Evolutionary conservation across 2,113 vertebrate genomes (phyloP).

Genomic region (Capreolus pygargus): DNA sequence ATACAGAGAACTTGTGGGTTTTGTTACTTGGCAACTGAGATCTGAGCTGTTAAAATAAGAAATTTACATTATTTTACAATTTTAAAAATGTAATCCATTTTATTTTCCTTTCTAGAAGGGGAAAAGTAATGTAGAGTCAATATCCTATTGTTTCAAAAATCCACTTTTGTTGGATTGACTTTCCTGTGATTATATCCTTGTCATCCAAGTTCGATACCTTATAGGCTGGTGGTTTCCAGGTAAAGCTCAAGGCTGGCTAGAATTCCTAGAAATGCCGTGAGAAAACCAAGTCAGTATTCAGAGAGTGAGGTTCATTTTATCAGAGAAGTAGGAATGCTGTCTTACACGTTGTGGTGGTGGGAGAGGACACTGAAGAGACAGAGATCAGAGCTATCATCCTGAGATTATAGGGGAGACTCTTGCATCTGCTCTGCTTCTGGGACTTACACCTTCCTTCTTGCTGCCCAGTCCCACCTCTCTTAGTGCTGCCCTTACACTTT

Average conservation of each 20-base stretch:
- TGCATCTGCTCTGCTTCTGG: background rate
- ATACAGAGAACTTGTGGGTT: constrained; percentile 54
- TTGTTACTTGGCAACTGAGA: constrained; percentile 72
- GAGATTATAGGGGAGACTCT: background rate
- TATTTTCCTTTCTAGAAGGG: background rate
- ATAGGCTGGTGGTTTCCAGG: background rate
- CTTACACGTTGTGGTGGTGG: background rate
- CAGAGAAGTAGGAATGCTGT: constrained; percentile 48
- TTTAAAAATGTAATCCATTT: constrained; percentile 4
- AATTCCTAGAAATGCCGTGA: background rate
- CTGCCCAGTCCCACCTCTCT: background rate
- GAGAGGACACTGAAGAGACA: background rate
- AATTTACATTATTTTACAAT: constrained; percentile 45
- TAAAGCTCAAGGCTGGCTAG: constrained; percentile 8
- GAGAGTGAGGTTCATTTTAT: constrained; percentile 76
- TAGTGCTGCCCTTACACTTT: background rate
- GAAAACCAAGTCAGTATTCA: constrained; percentile 37
- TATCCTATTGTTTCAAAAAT: constrained; percentile 1
- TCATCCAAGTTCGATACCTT: background rate
- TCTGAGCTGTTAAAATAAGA: constrained; percentile 64
- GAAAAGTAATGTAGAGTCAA: background rate
- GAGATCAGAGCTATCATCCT: background rate
- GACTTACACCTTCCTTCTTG: background rate
- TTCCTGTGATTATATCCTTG: background rate
- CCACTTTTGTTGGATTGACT: background rate